A percentile compares a stretch with the other conserved stretches of the same genome.
Conservation (phyloP, 2,113 vertebrate genomes). For the Percopsis transmontana region DNA sequence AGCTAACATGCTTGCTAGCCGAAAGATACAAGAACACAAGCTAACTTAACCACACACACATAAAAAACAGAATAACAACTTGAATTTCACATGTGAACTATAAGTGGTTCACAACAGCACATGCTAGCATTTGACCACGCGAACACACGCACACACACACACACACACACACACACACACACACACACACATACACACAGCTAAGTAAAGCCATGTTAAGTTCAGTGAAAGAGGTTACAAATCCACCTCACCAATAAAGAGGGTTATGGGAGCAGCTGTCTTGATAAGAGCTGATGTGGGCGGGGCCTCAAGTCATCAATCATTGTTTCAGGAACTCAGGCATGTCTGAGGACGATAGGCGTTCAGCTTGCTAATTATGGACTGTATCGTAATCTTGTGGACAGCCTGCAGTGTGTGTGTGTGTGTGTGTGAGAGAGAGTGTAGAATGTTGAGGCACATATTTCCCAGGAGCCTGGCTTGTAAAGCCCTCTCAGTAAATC, state of each 20-base stretch:
- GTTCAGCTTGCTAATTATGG: slow-evolving; percentile 50
- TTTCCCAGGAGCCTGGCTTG: slow-evolving; percentile 64
- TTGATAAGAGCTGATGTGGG: slow-evolving; percentile 26
- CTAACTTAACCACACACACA: neutral
- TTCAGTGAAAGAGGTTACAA: no score
- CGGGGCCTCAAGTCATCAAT: slow-evolving; percentile 47
- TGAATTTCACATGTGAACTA: no score
- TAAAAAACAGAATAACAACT: neutral
- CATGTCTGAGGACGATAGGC: slow-evolving; percentile 30
- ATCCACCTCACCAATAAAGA: neutral
- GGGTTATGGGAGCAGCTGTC: slow-evolving; percentile 32
- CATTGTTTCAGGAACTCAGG: slow-evolving; percentile 30
- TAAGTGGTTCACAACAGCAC: no score
- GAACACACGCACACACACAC: no score
- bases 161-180: neutral
- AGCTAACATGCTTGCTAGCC: no score
- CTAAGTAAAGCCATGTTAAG: neutral
- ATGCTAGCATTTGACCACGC: no score
- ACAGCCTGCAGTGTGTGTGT: slow-evolving; percentile 3
- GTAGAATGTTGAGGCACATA: slow-evolving; percentile 46
- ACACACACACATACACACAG: neutral
- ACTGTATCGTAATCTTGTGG: slow-evolving; percentile 18
- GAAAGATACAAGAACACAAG: neutral
- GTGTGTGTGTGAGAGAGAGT: neutral
- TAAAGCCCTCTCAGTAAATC: slow-evolving; percentile 68